These are phyloP conservation scores for Conistra vaccinii DNA, from an alignment of 2,888 invertebrate genomes.

Conservation along the genomic window DNA sequence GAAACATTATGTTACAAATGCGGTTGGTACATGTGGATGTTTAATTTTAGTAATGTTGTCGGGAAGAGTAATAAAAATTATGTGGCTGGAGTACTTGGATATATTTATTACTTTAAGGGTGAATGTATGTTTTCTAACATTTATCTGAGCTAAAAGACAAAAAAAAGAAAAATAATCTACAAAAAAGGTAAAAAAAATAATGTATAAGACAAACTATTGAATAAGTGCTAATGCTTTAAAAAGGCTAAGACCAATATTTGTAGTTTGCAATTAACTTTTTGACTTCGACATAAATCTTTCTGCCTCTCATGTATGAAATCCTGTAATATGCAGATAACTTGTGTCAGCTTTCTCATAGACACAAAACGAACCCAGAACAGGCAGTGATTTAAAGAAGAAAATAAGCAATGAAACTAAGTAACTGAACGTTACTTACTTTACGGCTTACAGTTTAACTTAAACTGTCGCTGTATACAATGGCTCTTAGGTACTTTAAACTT, in stretches of 20 bases:
- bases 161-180: not conserved
- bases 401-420: constrained; percentile 4
- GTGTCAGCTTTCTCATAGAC: not conserved
- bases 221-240: not conserved
- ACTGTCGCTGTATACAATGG: constrained; percentile 35
- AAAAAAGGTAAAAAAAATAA: not conserved
- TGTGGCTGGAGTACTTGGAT: not conserved
- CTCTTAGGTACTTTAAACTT: constrained; percentile 36
- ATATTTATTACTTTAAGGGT: constrained; percentile 5
- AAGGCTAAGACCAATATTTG: not conserved
- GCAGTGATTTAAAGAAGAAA: not conserved
- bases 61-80: constrained; percentile 6
- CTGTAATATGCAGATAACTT: not conserved
- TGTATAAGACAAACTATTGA: not conserved
- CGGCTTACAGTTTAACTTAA: not conserved
- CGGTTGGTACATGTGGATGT: constrained; percentile 18
- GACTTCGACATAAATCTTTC: not conserved
- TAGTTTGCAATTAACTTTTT: not conserved
- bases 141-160: not conserved
- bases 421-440: not conserved
- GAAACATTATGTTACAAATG: constrained; percentile 45
- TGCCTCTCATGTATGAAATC: not conserved
- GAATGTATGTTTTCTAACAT: not conserved
- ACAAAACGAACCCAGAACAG: not conserved
- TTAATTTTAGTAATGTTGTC: constrained; percentile 51